Base-by-base conservation (phyloP, 2,888 invertebrate species). In the Sarcophaga subvicina region DNA sequence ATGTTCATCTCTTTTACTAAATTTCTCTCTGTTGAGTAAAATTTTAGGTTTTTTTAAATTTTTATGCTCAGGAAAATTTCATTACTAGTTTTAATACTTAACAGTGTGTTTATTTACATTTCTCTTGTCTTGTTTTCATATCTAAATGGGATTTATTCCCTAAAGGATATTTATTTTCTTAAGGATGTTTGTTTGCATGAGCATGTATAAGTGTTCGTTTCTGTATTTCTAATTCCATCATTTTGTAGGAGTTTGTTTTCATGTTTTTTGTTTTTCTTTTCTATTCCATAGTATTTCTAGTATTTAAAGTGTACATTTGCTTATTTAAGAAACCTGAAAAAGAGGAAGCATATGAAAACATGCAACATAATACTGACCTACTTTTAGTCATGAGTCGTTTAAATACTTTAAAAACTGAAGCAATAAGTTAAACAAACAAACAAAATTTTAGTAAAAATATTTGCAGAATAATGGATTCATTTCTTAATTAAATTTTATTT, bases 161-260 rank as follows among this genome's bases (percentile, higher is more conserved):
- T 71, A 62, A 80, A 84, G 84, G 79, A 87, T 84, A 84, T 87
- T 82, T 87, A 76, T 87, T 87, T 84, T 81, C 78, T 87, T 80
- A 79, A 71, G 81, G 81, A 84, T 75, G 62, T 77, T 75, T 59
- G 2, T 66, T 72, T 22, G 54, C 14, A 4, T 69, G 63, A n/a
- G 54, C 37, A 4, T 67, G 62, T n/a, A 22, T 80, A 45, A 64
- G 45, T 75, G 63, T 67, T 78, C 69, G 2, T 60, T 71, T 70
- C 47, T 59, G 79, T 67, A 64, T 49, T 66, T 75, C 75, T 75
- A 75, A 75, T 60, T 47, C 64, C 60, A 14, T 5, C 69, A 5
- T 49, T 54, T 64, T 49, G 84, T 84, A 77, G 84, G 80, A 76
- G 84, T 84, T 67, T 17, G 11, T 67, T 66, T 27, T 8, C 17